A percentile compares a stretch with the other conserved stretches of the same genome.
Evolutionary conservation across 2,113 vertebrate genomes (phyloP).

Genomic region (Alligator mississippiensis): DNA sequence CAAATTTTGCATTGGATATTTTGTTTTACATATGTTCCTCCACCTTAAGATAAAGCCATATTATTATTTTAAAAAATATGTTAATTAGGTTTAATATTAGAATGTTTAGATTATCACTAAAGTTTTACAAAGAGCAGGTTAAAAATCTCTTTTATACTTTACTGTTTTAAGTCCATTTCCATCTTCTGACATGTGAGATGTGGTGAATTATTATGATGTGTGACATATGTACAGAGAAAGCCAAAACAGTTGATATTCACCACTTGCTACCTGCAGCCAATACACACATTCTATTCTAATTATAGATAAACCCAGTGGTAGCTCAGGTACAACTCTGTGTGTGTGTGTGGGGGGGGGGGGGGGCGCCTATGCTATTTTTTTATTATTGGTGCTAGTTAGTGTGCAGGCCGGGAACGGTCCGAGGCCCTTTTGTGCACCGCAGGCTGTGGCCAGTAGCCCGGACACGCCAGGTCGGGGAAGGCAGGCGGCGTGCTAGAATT

Average conservation of each 20-base stretch:
- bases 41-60: not conserved
- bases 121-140: not conserved
- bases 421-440: too few relatives aligned
- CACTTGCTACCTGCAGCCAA: not conserved
- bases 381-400: too few relatives aligned
- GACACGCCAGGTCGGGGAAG: too few relatives aligned
- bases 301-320: not conserved
- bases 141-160: not conserved
- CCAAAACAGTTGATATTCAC: not conserved
- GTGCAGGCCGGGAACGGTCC: too few relatives aligned
- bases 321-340: not conserved
- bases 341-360: not conserved
- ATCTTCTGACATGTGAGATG: not conserved
- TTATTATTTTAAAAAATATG: not conserved
- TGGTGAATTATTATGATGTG: not conserved
- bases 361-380: too few relatives aligned
- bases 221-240: rapidly evolving
- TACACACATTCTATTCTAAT: not conserved
- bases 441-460: too few relatives aligned
- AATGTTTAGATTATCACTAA: not conserved
- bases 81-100: not conserved
- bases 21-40: not conserved
- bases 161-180: not conserved
- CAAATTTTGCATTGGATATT: not conserved
- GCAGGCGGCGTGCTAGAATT: too few relatives aligned